These are phyloP conservation scores for Erythrocercus mccallii DNA, from an alignment of 2,113 vertebrate genomes.

Conservation along the genomic window DNA sequence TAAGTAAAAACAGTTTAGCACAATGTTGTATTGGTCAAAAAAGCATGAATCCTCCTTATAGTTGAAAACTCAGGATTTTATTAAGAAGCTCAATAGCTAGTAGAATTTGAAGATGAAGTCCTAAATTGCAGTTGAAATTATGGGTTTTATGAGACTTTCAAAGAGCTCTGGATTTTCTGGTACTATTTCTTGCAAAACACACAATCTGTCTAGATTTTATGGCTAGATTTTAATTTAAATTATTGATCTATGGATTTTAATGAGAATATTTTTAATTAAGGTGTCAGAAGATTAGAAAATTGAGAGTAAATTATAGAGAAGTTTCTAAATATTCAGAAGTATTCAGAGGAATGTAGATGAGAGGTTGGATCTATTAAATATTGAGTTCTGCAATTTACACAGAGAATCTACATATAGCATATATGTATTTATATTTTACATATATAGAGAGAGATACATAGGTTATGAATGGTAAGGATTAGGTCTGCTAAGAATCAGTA, in stretches of 20 bases:
- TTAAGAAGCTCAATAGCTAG: not conserved
- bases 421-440: not conserved
- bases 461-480: not conserved
- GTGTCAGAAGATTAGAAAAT: not conserved
- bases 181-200: not conserved
- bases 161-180: not conserved
- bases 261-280: not conserved
- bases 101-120: not conserved
- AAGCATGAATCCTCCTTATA: not conserved
- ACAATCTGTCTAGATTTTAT: not conserved
- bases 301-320: not conserved
- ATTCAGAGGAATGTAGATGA: not conserved
- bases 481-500: not conserved
- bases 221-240: not conserved
- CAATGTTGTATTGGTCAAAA: not conserved
- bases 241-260: not conserved
- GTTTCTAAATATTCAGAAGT: not conserved
- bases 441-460: not conserved
- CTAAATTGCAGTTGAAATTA: not conserved
- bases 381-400: not conserved
- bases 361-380: not conserved
- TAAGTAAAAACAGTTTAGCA: not conserved
- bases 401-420: not conserved
- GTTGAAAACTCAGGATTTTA: not conserved
- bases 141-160: not conserved